Evolutionary conservation across 1,140 invertebrate genomes (phyloP).

Genomic region (Branchinecta lynchi): DNA sequence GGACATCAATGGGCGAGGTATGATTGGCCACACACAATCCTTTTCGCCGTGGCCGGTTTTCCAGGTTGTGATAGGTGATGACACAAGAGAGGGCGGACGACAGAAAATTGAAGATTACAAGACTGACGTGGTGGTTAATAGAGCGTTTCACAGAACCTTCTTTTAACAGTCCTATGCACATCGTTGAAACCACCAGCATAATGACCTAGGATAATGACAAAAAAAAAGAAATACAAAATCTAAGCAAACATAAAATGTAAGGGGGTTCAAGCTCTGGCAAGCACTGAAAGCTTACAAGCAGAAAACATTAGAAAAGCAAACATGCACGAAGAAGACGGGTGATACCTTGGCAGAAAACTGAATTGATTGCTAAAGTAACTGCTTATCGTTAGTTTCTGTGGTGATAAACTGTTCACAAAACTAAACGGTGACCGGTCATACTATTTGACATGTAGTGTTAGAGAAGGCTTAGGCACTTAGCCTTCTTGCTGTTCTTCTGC

Average conservation of each 20-base stretch:
- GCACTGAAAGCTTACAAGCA: constrained; percentile 17
- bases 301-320: no score
- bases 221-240: neutral
- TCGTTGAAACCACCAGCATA: constrained; percentile 58
- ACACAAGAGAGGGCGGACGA: constrained; percentile 73
- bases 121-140: constrained; percentile 58
- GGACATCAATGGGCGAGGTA: constrained; percentile 94
- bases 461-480: no score
- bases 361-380: no score
- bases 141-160: constrained; percentile 54
- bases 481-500: no score
- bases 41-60: constrained; percentile 52
- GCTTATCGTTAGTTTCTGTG: no score
- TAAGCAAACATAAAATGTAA: constrained; percentile 20
- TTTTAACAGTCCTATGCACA: constrained; percentile 62
- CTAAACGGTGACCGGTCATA: no score
- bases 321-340: no score
- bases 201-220: constrained; percentile 13
- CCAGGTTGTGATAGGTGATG: constrained; percentile 70
- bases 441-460: no score
- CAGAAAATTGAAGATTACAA: constrained; percentile 76
- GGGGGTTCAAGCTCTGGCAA: constrained; percentile 22
- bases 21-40: constrained; percentile 99
- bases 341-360: no score
- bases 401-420: no score